A percentile compares a stretch with the other conserved stretches of the same genome.
Evolutionary conservation across 1,140 invertebrate species (phyloP).

Genomic region (Leptonema lineaticorne): DNA sequence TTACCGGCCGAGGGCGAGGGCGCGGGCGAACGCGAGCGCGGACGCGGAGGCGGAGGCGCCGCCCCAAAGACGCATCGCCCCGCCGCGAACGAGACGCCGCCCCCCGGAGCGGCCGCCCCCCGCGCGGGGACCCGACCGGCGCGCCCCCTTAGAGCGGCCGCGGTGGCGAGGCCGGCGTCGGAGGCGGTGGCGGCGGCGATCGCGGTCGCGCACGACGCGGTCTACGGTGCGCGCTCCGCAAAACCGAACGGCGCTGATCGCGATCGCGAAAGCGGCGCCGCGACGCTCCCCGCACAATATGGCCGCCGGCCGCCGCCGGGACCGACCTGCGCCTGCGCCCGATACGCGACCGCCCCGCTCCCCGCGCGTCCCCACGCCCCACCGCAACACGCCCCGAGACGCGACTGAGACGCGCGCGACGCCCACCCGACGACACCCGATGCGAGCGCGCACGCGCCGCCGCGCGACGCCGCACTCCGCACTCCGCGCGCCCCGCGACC

Average conservation of each 20-base stretch:
- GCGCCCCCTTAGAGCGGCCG: background rate
- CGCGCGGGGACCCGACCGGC: background rate
- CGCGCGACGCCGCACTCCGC: no score
- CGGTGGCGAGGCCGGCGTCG: background rate
- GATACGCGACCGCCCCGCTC: background rate
- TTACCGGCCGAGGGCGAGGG: background rate
- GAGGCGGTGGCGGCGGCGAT: background rate
- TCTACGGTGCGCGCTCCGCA: background rate
- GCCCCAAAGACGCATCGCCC: no score
- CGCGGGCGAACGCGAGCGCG: background rate
- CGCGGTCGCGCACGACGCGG: background rate
- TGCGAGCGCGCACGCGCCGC: no score
- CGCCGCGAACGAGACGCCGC: no score
- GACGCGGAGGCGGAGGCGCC: background rate
- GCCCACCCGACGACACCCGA: no score
- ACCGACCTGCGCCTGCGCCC: conserved; percentile 11
- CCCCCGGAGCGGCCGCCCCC: background rate
- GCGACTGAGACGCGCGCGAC: no score
- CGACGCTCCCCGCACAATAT: conserved; percentile 13
- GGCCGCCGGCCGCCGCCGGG: conserved; percentile 16
- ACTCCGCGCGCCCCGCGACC: conserved; percentile 4
- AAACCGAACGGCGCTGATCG: background rate
- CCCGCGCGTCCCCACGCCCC: no score
- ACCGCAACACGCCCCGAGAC: no score
- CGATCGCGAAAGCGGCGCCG: no score